phyloP scores from a whole-genome alignment of 2,113 vertebrate genomes.

The Mastomys natalensis region DNA sequence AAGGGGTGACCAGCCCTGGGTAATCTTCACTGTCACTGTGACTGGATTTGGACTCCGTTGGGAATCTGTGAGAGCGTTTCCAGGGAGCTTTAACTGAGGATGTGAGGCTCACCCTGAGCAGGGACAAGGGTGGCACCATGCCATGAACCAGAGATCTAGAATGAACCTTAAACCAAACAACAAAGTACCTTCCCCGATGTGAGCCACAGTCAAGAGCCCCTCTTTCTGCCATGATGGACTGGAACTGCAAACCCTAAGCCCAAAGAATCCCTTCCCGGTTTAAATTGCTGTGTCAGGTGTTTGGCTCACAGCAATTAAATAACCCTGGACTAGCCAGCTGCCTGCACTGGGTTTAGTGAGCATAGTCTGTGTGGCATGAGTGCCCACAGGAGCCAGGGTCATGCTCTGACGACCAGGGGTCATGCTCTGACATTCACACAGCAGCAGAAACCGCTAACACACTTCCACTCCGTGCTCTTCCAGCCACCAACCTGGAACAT shows the following conservation, averaged over 20 bases:
- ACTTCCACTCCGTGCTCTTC: not conserved
- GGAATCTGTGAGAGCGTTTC: not conserved
- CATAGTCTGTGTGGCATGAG: not conserved
- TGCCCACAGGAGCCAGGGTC: not conserved
- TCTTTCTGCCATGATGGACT: too few species aligned
- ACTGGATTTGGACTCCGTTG: not conserved
- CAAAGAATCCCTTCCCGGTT: not conserved
- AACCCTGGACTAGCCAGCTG: not conserved
- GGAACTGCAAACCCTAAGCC: not conserved
- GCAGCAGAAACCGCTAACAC: not conserved
- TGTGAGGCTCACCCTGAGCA: not conserved
- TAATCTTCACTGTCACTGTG: too few species aligned
- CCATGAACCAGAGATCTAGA: not conserved
- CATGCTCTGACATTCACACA: not conserved
- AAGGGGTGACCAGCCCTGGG: not conserved
- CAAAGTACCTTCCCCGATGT: not conserved
- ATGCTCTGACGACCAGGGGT: not conserved
- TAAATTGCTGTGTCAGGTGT: not conserved
- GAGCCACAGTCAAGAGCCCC: not conserved
- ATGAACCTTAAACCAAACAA: not conserved
- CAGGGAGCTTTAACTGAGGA: not conserved
- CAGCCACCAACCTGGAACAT: not conserved
- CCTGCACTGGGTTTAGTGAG: constrained; percentile 34
- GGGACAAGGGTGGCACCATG: not conserved
- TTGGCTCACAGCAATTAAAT: not conserved